Evolutionary conservation across 2,888 invertebrate species (phyloP).

Genomic region (Conistra vaccinii): DNA sequence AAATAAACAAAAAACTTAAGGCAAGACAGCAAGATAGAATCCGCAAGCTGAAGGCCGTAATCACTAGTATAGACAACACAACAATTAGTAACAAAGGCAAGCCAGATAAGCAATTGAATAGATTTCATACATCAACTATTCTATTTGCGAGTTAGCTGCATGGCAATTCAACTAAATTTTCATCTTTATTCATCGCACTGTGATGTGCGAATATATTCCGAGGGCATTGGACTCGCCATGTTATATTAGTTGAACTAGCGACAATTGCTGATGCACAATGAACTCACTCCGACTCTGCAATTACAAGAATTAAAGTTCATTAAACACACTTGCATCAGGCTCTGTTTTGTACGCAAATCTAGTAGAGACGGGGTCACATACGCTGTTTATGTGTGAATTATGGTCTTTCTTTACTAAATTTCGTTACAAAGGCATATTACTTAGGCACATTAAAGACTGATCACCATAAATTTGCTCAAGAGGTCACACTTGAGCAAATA

Average conservation of each 20-base stretch:
- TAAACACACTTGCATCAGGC: slow-evolving; percentile 13
- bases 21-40: not conserved
- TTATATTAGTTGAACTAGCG: slow-evolving; percentile 47
- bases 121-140: not conserved
- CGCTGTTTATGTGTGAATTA: too few species aligned
- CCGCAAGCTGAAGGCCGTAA: not conserved
- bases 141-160: not conserved
- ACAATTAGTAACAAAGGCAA: not conserved
- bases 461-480: not conserved
- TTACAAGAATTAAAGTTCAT: slow-evolving; percentile 58
- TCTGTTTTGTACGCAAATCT: slow-evolving; percentile 15
- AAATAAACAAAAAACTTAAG: not conserved
- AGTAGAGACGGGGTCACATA: not conserved
- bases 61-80: not conserved
- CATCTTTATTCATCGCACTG: slow-evolving; percentile 16
- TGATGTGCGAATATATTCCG: slow-evolving; percentile 43
- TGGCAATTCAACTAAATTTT: slow-evolving; percentile 30
- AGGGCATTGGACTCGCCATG: slow-evolving; percentile 45
- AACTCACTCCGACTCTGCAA: slow-evolving; percentile 54
- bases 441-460: not conserved
- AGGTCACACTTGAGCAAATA: too few species aligned
- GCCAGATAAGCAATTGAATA: too few species aligned
- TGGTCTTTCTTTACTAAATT: not conserved
- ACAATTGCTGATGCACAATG: slow-evolving; percentile 57
- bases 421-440: not conserved